phyloP scores from a whole-genome alignment of 2,888 invertebrate species.

The Sthenelais limicola region DNA sequence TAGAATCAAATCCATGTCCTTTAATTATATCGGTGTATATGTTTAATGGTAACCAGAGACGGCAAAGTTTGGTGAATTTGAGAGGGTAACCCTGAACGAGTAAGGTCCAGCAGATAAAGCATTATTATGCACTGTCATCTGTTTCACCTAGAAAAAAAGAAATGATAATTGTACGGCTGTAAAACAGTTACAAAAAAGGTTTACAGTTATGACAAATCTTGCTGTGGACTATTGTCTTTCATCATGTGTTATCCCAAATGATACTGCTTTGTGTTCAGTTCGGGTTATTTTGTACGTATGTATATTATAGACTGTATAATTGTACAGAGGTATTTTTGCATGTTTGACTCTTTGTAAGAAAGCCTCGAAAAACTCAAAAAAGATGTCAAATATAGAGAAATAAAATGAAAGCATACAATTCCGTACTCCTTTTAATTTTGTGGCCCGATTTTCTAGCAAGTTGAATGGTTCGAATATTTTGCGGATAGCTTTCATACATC shows the following conservation, averaged over 20 bases:
- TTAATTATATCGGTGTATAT: not conserved
- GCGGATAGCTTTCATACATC: too few relatives aligned
- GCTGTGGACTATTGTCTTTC: constrained; percentile 26
- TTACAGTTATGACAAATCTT: constrained; percentile 8
- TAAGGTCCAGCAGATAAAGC: too few relatives aligned
- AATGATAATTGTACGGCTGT: too few relatives aligned
- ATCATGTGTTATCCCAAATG: constrained; percentile 26
- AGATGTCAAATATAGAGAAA: constrained; percentile 38
- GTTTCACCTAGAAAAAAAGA: too few relatives aligned
- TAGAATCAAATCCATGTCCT: constrained; percentile 28
- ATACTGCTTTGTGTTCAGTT: constrained; percentile 39
- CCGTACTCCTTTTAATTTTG: too few relatives aligned
- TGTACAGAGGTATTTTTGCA: constrained; percentile 41
- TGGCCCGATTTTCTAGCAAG: too few relatives aligned
- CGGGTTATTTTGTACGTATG: constrained; percentile 34
- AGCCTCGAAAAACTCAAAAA: constrained; percentile 35
- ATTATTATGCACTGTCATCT: too few relatives aligned
- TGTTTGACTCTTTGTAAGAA: constrained; percentile 42
- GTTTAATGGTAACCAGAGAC: constrained; percentile 10
- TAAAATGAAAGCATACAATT: constrained; percentile 31
- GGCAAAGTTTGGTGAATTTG: constrained; percentile 15
- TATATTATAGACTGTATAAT: constrained; percentile 38
- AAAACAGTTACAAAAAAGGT: not conserved
- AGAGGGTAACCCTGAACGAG: constrained; percentile 22
- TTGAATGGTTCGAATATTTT: too few relatives aligned